These are phyloP conservation scores for Pseudomyrmex flavicornis DNA, from an alignment of 1,140 invertebrate species.

Conservation along the genomic window DNA sequence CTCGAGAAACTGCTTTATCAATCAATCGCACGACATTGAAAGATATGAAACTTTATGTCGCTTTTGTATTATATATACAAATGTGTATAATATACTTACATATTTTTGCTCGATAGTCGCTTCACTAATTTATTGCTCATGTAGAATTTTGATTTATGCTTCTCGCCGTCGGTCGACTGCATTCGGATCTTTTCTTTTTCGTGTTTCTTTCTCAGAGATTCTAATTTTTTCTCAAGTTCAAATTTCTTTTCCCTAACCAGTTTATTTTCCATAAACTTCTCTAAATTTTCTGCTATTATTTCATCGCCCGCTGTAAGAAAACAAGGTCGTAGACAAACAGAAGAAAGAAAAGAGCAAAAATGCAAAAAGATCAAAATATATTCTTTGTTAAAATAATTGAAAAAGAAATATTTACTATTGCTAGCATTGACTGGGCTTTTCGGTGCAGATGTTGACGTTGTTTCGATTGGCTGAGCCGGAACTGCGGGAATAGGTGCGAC, in stretches of 20 bases:
- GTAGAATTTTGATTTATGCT: slow-evolving; percentile 89
- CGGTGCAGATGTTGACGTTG: slow-evolving; percentile 69
- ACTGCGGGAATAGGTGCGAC: slow-evolving; percentile 66
- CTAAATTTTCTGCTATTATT: slow-evolving; percentile 91
- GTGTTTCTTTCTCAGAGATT: slow-evolving; percentile 93
- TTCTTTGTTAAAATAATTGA: slow-evolving; percentile 20
- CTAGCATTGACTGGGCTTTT: slow-evolving; percentile 80
- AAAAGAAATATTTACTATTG: slow-evolving; percentile 75
- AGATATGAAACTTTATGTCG: slow-evolving; percentile 5
- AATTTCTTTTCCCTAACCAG: slow-evolving; percentile 91
- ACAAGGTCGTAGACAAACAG: no score
- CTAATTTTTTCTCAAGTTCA: slow-evolving; percentile 95
- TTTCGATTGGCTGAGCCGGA: slow-evolving; percentile 67
- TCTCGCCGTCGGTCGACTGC: slow-evolving; percentile 87
- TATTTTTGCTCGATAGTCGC: slow-evolving; percentile 92
- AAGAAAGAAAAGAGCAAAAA: slow-evolving; percentile 38
- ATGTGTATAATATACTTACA: slow-evolving; percentile 87
- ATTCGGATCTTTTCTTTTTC: slow-evolving; percentile 91
- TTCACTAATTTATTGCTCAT: slow-evolving; percentile 91
- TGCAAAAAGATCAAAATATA: slow-evolving; percentile 20
- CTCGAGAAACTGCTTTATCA: slow-evolving; percentile 79
- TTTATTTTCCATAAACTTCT: slow-evolving; percentile 93
- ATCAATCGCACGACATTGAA: slow-evolving; percentile 18
- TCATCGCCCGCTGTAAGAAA: slow-evolving; percentile 84
- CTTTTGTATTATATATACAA: not conserved